phyloP scores from a whole-genome alignment of 2,113 vertebrate species.

The Myxocyprinus asiaticus region DNA sequence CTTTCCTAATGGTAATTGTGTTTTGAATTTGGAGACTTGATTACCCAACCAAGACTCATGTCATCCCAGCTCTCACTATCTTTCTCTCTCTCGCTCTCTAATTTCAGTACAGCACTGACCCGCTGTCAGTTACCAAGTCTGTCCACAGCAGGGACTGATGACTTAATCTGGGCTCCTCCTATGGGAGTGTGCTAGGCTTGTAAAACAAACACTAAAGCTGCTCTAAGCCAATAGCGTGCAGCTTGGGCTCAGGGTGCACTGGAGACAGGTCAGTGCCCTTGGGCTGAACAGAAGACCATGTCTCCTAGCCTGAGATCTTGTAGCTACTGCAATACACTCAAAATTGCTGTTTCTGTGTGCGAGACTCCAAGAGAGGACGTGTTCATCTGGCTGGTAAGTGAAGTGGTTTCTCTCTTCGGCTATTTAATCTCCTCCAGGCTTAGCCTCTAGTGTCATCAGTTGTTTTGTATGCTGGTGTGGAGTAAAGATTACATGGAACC shows the following conservation, averaged over 20 bases:
- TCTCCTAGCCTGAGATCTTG: background rate
- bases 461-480: conserved; percentile 5
- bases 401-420: background rate
- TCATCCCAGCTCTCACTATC: conserved; percentile 1
- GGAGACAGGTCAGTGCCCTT: conserved; percentile 1
- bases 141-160: conserved; percentile 25
- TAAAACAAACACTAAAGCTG: conserved; percentile 32
- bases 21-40: background rate
- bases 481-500: conserved; percentile 2
- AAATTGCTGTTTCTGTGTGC: background rate
- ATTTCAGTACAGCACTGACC: conserved; percentile 22
- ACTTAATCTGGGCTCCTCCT: conserved; percentile 46
- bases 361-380: background rate
- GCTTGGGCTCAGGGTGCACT: background rate
- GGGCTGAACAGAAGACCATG: conserved; percentile 16
- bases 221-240: conserved; percentile 6
- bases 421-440: conserved; percentile 20
- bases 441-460: conserved; percentile 10
- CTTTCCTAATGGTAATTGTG: conserved; percentile 1
- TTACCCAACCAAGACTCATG: background rate
- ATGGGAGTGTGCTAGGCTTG: conserved; percentile 27
- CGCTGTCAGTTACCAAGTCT: background rate
- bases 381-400: conserved; percentile 38
- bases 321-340: background rate
- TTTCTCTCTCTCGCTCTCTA: background rate